A percentile compares a stretch with the other conserved stretches of the same genome.
These are phyloP conservation scores for Trematocara macrostoma DNA, from an alignment of 2,113 vertebrate species.

Conservation along the genomic window DNA sequence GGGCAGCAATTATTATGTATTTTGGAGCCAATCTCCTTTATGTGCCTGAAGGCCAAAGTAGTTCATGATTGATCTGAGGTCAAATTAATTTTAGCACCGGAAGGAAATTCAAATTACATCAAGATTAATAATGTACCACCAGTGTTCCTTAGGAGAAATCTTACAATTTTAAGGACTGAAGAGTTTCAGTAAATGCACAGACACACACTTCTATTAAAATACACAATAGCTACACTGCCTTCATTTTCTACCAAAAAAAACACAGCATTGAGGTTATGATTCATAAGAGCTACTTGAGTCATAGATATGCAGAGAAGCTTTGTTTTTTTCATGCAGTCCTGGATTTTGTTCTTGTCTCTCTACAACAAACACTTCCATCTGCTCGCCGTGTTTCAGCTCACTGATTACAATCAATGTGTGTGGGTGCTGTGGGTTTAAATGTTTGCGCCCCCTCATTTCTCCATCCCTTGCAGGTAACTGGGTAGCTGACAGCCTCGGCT, in stretches of 20 bases:
- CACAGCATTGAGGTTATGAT: background rate
- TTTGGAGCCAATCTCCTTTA: background rate
- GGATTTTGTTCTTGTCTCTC: background rate
- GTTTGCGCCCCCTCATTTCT: background rate
- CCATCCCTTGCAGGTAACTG: background rate
- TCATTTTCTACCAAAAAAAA: background rate
- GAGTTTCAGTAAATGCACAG: background rate
- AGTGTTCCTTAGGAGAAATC: background rate
- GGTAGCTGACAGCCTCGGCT: background rate
- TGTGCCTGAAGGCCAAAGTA: background rate
- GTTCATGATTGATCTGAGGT: background rate
- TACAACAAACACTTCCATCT: background rate
- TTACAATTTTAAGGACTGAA: background rate
- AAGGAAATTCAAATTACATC: constrained; percentile 3
- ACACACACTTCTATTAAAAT: background rate
- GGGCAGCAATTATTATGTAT: background rate
- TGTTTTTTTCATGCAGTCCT: background rate
- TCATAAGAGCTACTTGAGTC: background rate
- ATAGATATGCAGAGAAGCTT: background rate
- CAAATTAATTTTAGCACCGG: background rate
- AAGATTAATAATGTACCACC: background rate
- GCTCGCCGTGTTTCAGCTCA: background rate
- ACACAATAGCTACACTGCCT: background rate
- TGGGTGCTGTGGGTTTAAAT: background rate
- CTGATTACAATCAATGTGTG: constrained; percentile 33